These are phyloP conservation scores for Cinclus cinclus DNA, from an alignment of 2,113 vertebrate species.

Conservation along the genomic window DNA sequence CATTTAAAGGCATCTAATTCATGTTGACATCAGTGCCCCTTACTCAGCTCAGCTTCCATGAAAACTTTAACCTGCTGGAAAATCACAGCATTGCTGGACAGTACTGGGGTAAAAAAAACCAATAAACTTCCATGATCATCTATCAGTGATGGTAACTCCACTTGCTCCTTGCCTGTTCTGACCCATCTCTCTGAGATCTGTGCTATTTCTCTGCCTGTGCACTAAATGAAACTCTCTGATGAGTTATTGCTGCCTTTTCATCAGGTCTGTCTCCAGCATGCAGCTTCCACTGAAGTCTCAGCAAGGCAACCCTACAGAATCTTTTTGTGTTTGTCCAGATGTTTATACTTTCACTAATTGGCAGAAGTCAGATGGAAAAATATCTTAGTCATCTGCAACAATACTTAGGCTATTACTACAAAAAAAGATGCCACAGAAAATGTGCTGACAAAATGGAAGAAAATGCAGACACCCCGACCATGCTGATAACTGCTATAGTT, in stretches of 20 bases:
- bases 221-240: neutral
- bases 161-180: neutral
- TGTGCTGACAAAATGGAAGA: neutral
- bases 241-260: neutral
- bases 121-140: neutral
- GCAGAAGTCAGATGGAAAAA: constrained; percentile 7
- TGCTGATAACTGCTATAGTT: neutral
- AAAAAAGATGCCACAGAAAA: neutral
- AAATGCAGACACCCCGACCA: neutral
- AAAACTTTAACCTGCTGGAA: neutral
- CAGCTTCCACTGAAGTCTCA: neutral
- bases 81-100: neutral
- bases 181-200: neutral
- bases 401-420: neutral
- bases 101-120: neutral
- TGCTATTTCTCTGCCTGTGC: rapidly evolving
- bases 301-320: neutral
- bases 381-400: neutral
- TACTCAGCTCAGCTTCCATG: neutral
- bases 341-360: neutral
- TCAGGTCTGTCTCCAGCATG: neutral
- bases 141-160: neutral
- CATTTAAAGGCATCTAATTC: neutral
- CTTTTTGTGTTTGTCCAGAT: neutral
- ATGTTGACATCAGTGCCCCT: neutral